Conservation (phyloP, 2,888 invertebrate genomes). For the Archips xylosteana region DNA sequence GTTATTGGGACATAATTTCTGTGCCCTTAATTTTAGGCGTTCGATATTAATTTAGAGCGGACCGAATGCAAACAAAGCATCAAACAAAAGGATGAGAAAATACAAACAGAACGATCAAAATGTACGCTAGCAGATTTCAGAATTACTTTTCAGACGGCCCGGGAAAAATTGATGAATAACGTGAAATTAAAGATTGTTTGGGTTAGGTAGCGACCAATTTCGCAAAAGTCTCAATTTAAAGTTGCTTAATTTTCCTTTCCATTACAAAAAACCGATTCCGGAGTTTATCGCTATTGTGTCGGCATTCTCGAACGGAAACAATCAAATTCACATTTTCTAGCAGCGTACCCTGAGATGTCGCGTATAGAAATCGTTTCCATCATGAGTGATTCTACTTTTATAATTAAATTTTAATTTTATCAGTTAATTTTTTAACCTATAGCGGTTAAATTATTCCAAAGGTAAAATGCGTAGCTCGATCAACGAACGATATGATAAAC, state of each 20-base stretch:
- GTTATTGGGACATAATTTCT: constrained; percentile 57
- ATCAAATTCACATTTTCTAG: constrained; percentile 24
- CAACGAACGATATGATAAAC: neutral
- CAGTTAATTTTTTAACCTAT: neutral
- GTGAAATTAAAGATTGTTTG: constrained; percentile 65
- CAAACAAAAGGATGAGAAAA: constrained; percentile 39
- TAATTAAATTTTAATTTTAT: constrained; percentile 7
- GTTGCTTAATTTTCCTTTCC: constrained; percentile 19
- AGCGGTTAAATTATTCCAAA: neutral
- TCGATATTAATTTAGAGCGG: constrained; percentile 65
- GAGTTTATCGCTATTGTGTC: constrained; percentile 10
- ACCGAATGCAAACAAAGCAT: constrained; percentile 59
- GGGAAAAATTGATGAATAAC: constrained; percentile 65
- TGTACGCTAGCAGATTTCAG: constrained; percentile 54
- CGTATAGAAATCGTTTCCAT: constrained; percentile 17
- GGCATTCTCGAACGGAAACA: constrained; percentile 11
- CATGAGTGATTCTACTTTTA: constrained; percentile 21
- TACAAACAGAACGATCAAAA: constrained; percentile 49
- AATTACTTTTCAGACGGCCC: constrained; percentile 48
- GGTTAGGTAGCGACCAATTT: constrained; percentile 56
- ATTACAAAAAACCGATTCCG: constrained; percentile 7
- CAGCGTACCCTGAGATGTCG: constrained; percentile 13
- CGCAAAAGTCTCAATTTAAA: constrained; percentile 17
- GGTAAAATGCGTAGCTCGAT: neutral
- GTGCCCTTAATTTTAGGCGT: constrained; percentile 59